Conservation (phyloP, 1,140 invertebrate genomes). For the Meloidogyne chitwoodi region DNA sequence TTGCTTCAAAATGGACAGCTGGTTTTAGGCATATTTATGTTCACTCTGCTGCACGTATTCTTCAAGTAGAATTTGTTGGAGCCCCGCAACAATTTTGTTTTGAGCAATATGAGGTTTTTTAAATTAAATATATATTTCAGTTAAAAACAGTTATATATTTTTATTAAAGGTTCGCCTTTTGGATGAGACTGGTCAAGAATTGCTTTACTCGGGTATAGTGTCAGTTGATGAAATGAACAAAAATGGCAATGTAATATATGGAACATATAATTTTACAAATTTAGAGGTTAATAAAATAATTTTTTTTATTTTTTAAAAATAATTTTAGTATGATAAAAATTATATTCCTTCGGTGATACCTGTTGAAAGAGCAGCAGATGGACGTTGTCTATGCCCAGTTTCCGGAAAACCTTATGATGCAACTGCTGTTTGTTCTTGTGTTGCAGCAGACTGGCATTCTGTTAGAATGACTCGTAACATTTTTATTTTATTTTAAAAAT, state of each 20-base stretch:
- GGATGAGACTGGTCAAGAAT: slow-evolving; percentile 46
- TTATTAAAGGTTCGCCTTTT: slow-evolving; percentile 48
- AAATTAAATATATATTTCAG: not conserved
- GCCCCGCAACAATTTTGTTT: slow-evolving; percentile 59
- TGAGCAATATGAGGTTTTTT: slow-evolving; percentile 52
- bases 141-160: not conserved
- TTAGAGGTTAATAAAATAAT: slow-evolving; percentile 36
- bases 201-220: slow-evolving; percentile 41
- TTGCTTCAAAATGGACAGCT: slow-evolving; percentile 57
- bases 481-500: not conserved
- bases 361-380: slow-evolving; percentile 51
- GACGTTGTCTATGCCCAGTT: slow-evolving; percentile 54
- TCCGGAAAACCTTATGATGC: slow-evolving; percentile 47
- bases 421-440: slow-evolving; percentile 53
- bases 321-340: slow-evolving; percentile 39
- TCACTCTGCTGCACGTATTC: slow-evolving; percentile 30
- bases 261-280: slow-evolving; percentile 55
- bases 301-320: not conserved
- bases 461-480: slow-evolving; percentile 42
- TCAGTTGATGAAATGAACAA: slow-evolving; percentile 35
- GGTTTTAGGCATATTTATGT: slow-evolving; percentile 53
- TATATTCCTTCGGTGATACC: slow-evolving; percentile 59
- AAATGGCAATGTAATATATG: slow-evolving; percentile 42
- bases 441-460: slow-evolving; percentile 54
- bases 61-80: slow-evolving; percentile 49